Conservation (phyloP, 23 tunicate genomes). For the Ascidia mentula region DNA sequence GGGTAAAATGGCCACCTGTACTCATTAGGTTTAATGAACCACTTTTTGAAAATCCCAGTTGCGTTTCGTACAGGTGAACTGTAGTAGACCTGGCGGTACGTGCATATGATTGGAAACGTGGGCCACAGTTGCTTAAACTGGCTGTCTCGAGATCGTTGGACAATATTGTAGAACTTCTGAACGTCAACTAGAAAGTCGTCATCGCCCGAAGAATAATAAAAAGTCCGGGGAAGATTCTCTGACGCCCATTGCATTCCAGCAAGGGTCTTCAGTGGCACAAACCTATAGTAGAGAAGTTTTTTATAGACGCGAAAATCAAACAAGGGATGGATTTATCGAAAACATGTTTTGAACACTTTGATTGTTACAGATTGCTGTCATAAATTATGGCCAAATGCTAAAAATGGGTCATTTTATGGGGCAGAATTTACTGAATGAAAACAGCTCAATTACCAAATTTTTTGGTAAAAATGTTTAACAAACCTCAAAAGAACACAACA, state of each 20-base stretch:
- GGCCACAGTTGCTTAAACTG: background rate
- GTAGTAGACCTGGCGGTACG: background rate
- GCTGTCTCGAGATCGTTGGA: background rate
- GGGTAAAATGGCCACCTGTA: background rate
- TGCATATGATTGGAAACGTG: background rate
- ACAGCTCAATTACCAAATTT: too few species aligned
- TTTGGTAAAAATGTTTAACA: too few species aligned
- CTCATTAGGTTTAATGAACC: background rate
- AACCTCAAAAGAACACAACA: too few species aligned
- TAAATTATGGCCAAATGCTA: too few species aligned
- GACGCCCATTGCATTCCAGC: slow-evolving; percentile 20
- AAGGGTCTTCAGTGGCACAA: background rate
- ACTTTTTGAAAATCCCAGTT: background rate
- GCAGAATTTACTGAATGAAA: too few species aligned
- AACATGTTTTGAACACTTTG: too few species aligned
- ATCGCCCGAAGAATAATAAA: slow-evolving; percentile 4
- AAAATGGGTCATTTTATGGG: too few species aligned
- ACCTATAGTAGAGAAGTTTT: too few species aligned
- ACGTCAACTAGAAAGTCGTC: background rate
- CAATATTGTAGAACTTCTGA: background rate
- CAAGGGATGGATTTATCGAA: too few species aligned
- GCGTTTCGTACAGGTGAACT: background rate
- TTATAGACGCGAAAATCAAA: too few species aligned
- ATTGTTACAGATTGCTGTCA: too few species aligned
- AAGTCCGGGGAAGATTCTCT: background rate